These are phyloP conservation scores for Avahi laniger DNA, from an alignment of 2,797 vertebrate genomes.

Conservation along the genomic window DNA sequence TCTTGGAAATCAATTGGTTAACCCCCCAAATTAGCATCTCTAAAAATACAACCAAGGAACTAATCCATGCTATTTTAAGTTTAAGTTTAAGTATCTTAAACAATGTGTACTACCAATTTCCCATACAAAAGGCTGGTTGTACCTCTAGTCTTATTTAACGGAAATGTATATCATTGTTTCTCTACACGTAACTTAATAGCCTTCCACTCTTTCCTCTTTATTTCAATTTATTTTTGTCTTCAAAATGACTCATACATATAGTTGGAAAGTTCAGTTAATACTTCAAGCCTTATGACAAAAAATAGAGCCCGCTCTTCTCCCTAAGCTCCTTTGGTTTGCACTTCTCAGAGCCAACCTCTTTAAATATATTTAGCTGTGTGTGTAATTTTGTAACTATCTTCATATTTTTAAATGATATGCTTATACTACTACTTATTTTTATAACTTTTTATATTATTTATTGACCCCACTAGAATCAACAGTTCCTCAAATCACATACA, in stretches of 20 bases:
- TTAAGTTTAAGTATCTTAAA: background rate
- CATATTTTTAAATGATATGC: background rate
- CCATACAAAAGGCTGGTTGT: background rate
- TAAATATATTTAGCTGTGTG: background rate
- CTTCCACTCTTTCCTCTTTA: background rate
- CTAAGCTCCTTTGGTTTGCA: background rate
- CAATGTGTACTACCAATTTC: background rate
- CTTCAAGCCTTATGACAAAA: background rate
- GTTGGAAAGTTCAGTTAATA: background rate
- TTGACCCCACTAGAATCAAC: background rate
- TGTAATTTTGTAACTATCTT: background rate
- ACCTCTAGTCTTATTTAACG: background rate
- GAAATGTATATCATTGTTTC: background rate
- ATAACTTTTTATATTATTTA: background rate
- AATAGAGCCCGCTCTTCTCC: background rate
- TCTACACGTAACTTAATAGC: background rate
- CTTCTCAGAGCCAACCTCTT: background rate
- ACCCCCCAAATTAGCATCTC: background rate
- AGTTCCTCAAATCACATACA: background rate
- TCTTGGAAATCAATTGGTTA: background rate
- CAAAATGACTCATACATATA: background rate
- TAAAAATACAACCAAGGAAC: background rate
- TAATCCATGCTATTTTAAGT: background rate
- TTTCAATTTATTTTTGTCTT: background rate
- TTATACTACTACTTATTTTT: background rate